Conservation (phyloP, 2,888 invertebrate genomes). For the Orthonychiurus folsomi region DNA sequence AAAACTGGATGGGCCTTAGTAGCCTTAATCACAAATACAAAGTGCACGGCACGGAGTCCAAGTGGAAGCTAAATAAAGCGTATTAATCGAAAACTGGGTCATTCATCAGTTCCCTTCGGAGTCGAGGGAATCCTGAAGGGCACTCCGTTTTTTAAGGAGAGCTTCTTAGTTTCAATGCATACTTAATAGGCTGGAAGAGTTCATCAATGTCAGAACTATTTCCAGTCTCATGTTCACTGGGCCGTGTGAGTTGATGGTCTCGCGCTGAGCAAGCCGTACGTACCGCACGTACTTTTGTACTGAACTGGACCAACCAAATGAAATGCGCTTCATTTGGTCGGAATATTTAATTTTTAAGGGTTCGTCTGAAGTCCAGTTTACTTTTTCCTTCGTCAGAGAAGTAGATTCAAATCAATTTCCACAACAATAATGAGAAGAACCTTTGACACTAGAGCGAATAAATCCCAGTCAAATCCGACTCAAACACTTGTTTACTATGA, state of each 20-base stretch:
- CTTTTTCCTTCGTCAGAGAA: not conserved
- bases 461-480: not conserved
- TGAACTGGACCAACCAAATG: not conserved
- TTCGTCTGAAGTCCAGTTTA: not conserved
- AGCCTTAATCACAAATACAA: not conserved
- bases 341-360: not conserved
- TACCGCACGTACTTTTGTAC: too few species aligned
- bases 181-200: slow-evolving; percentile 10
- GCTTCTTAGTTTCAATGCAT: slow-evolving; percentile 13
- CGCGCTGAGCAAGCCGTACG: not conserved
- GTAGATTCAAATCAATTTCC: slow-evolving; percentile 9
- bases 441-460: slow-evolving; percentile 7
- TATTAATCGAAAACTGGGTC: not conserved
- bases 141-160: not conserved
- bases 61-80: not conserved
- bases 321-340: not conserved
- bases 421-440: slow-evolving; percentile 12
- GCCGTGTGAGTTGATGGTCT: not conserved
- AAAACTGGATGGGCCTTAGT: not conserved
- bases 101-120: not conserved
- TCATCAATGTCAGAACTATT: slow-evolving; percentile 14
- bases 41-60: not conserved
- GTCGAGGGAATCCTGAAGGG: too few species aligned
- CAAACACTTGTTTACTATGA: too few species aligned
- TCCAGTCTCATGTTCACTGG: not conserved